Percentiles rank a stretch among this genome's conserved stretches.
phyloP scores from a whole-genome alignment of 2,113 vertebrate genomes.

The Pantherophis guttatus region DNA sequence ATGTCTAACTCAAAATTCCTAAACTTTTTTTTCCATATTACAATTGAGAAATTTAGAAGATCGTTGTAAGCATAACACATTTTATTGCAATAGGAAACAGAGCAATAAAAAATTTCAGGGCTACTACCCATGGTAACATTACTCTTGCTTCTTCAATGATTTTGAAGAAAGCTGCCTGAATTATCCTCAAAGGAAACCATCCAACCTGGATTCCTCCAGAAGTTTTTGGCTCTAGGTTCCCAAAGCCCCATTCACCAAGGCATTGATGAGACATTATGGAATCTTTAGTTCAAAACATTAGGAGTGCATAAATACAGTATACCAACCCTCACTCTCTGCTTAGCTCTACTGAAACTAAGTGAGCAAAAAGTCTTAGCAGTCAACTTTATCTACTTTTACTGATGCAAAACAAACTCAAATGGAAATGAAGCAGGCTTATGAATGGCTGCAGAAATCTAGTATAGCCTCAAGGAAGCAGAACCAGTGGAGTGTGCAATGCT shows the following conservation, averaged over 20 bases:
- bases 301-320: not conserved
- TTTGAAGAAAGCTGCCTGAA: not conserved
- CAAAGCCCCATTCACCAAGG: not conserved
- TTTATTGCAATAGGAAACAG: not conserved
- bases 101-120: not conserved
- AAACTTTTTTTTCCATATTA: not conserved
- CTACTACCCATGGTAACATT: not conserved
- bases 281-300: not conserved
- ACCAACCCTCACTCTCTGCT: not conserved
- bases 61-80: not conserved
- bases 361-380: not conserved
- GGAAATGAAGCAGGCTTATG: slow-evolving; percentile 23
- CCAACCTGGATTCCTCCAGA: not conserved
- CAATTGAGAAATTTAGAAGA: not conserved
- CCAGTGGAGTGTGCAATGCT: not conserved
- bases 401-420: not conserved
- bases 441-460: slow-evolving; percentile 14
- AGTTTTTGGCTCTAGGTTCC: not conserved
- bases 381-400: not conserved
- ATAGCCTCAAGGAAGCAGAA: not conserved
- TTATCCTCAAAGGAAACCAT: not conserved
- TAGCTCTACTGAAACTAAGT: not conserved
- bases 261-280: not conserved
- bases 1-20: not conserved
- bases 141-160: not conserved